A percentile compares a stretch with the other conserved stretches of the same genome.
These are phyloP conservation scores for Apoderus coryli DNA, from an alignment of 2,888 invertebrate genomes.

Conservation along the genomic window DNA sequence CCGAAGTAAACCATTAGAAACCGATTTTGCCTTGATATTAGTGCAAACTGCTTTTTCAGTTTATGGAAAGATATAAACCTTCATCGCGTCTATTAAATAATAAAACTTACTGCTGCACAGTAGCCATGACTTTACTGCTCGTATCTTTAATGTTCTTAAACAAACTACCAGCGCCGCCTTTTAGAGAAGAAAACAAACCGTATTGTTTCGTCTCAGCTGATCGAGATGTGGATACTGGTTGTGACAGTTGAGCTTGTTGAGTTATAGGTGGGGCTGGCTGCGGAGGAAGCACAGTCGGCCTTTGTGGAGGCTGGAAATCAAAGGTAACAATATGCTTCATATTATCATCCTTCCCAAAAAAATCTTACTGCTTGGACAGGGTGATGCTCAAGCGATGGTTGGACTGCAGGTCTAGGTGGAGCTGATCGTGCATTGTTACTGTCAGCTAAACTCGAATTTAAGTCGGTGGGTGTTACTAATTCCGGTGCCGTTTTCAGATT, in stretches of 20 bases:
- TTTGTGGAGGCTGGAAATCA: slow-evolving; percentile 16
- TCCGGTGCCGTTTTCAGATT: slow-evolving; percentile 61
- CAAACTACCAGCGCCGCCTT: slow-evolving; percentile 85
- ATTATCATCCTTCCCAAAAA: too few species aligned
- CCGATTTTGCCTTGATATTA: too few species aligned
- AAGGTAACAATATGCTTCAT: slow-evolving; percentile 8
- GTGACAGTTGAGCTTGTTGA: slow-evolving; percentile 20
- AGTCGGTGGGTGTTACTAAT: slow-evolving; percentile 21
- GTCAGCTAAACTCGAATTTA: slow-evolving; percentile 18
- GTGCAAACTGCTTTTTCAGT: too few species aligned
- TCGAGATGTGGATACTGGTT: slow-evolving; percentile 24
- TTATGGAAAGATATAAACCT: too few species aligned
- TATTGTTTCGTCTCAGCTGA: slow-evolving; percentile 25
- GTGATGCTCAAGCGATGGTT: too few species aligned
- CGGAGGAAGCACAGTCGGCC: slow-evolving; percentile 21
- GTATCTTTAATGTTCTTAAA: slow-evolving; percentile 91
- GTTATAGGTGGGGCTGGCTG: slow-evolving; percentile 27
- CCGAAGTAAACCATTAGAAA: too few species aligned
- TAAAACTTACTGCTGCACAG: slow-evolving; percentile 69
- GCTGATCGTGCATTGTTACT: slow-evolving; percentile 23
- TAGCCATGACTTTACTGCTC: slow-evolving; percentile 92
- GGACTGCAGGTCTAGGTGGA: slow-evolving; percentile 24
- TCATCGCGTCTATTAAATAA: slow-evolving; percentile 4
- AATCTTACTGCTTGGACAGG: too few species aligned
- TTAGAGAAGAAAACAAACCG: slow-evolving; percentile 71